phyloP scores from a whole-genome alignment of 2,888 invertebrate genomes.

The Pyrgus malvae region DNA sequence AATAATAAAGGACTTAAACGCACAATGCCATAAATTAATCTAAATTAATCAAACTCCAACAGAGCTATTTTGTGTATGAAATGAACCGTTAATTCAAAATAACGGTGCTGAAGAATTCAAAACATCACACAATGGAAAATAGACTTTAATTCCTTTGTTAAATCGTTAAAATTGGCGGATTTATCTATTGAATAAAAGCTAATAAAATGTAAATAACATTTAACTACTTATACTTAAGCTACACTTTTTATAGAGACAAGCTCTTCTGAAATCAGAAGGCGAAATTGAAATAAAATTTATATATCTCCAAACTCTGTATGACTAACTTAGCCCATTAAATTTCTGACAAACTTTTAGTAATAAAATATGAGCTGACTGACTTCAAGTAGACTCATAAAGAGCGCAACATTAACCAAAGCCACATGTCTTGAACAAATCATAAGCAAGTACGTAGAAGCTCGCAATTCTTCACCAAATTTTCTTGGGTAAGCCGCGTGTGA shows the following conservation, averaged over 20 bases:
- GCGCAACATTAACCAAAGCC: conserved; percentile 13
- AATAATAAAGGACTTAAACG: background rate
- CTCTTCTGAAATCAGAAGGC: too few relatives aligned
- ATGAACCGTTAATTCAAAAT: conserved; percentile 39
- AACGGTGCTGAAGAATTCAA: conserved; percentile 24
- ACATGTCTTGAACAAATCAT: background rate
- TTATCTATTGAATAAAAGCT: too few relatives aligned
- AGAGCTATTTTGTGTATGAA: conserved; percentile 27
- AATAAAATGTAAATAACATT: too few relatives aligned
- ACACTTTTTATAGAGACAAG: too few relatives aligned
- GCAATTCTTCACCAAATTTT: conserved; percentile 2
- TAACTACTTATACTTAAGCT: too few relatives aligned
- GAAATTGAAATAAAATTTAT: too few relatives aligned
- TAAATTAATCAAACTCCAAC: conserved; percentile 31
- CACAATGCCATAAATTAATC: conserved; percentile 38
- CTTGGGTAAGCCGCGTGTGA: background rate
- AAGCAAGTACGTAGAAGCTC: conserved; percentile 1
- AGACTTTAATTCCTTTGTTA: too few relatives aligned
- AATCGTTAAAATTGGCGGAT: too few relatives aligned
- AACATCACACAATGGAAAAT: background rate
- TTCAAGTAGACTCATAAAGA: conserved; percentile 13
- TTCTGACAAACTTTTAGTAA: background rate
- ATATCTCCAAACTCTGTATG: background rate
- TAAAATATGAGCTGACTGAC: conserved; percentile 10
- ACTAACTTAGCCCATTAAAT: background rate